Base-by-base conservation (phyloP, 2,888 invertebrate species). In the Heteromyza rotundicornis region DNA sequence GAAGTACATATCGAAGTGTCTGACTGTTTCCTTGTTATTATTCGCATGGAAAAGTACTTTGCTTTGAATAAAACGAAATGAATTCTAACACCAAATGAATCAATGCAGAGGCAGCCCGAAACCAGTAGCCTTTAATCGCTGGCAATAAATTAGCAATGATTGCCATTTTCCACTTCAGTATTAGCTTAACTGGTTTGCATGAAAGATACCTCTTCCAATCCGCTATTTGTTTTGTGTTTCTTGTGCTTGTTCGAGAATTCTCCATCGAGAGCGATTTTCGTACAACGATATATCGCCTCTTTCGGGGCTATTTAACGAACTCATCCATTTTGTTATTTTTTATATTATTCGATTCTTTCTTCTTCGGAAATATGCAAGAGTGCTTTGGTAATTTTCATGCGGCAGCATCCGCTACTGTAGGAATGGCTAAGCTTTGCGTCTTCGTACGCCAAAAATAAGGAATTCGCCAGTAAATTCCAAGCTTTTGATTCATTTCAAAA, bases 301-400 rank as follows among this genome's bases (percentile, higher is more conserved):
- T n/a, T n/a, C 12, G 40, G 3, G 3, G 16, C 3, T n/a, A n/a
- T 40, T 40, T n/a, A n/a, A n/a, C 40, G 3, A n/a, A 40, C 40
- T 40, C 40, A 40, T 40, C n/a, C 40, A 40, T 40, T 40, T 40
- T 40, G 40, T 40, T 40, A 40, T 12, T 40, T 40, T 40, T n/a
- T 40, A 12, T 40, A n/a, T n/a, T n/a, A n/a, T n/a, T n/a, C n/a
- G n/a, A n/a, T n/a, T n/a, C n/a, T n/a, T n/a, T n/a, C n/a, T n/a
- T n/a, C n/a, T n/a, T n/a, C n/a, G n/a, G n/a, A n/a, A n/a, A n/a
- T n/a, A n/a, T n/a, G n/a, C n/a, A n/a, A n/a, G n/a, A n/a, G n/a
- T n/a, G n/a, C n/a, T n/a, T n/a, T n/a, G n/a, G n/a, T n/a, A n/a
- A n/a, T n/a, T n/a, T n/a, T n/a, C n/a, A n/a, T n/a, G n/a, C n/a